A percentile compares a stretch with the other conserved stretches of the same genome.
phyloP scores from a whole-genome alignment of 2,888 invertebrate genomes.

The Drosophila colorata region DNA sequence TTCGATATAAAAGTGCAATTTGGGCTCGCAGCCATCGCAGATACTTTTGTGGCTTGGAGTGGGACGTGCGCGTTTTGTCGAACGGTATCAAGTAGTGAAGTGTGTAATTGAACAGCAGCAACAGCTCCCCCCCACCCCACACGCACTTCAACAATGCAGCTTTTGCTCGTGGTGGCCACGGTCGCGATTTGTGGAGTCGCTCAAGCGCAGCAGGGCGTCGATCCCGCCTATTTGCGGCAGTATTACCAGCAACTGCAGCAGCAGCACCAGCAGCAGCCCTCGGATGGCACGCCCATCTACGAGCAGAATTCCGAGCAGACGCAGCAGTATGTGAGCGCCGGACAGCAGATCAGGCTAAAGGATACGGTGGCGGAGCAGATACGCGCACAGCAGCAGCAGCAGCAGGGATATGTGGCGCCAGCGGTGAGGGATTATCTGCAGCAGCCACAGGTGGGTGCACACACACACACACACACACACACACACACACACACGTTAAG shows the following conservation, averaged over 20 bases:
- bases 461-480: not conserved
- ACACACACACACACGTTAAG: not conserved
- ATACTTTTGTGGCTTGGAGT: conserved; percentile 73
- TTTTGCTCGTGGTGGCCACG: conserved; percentile 77
- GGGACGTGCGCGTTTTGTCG: conserved; percentile 56
- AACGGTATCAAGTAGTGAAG: conserved; percentile 43
- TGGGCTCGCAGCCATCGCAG: conserved; percentile 70
- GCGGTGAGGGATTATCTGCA: conserved; percentile 84
- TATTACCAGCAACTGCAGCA: conserved; percentile 85
- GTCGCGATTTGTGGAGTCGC: conserved; percentile 72
- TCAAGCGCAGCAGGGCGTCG: conserved; percentile 84
- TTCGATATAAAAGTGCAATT: conserved; percentile 81
- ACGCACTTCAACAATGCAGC: conserved; percentile 60
- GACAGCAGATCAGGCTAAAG: conserved; percentile 85
- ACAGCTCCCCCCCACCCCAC: not conserved
- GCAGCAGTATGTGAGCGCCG: conserved; percentile 86
- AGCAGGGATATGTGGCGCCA: conserved; percentile 83
- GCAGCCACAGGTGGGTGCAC: conserved; percentile 82
- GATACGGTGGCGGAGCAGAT: conserved; percentile 84
- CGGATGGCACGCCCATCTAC: conserved; percentile 85
- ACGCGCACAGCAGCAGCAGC: conserved; percentile 81
- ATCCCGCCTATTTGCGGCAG: conserved; percentile 85
- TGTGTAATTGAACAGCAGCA: conserved; percentile 43
- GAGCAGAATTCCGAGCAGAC: conserved; percentile 85
- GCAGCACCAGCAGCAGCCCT: conserved; percentile 85